These are phyloP conservation scores for Noctuana brunneofusca DNA, from an alignment of 2,888 invertebrate species.

Conservation along the genomic window DNA sequence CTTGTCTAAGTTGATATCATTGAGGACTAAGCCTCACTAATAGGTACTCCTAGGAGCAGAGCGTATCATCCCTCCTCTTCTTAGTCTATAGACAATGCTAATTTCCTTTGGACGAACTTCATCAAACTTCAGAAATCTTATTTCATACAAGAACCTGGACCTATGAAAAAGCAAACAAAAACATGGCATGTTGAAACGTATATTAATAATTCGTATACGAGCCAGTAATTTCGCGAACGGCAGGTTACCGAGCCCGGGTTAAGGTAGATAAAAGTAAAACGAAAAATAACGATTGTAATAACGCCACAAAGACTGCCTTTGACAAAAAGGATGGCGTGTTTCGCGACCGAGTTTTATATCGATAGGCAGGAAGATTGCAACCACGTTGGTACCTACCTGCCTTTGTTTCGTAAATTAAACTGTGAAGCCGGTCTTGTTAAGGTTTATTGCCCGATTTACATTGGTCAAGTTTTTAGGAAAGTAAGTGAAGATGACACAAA, in stretches of 20 bases:
- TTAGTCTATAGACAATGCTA: too few species aligned
- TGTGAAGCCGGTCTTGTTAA: not conserved
- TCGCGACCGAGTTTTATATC: conserved; percentile 10
- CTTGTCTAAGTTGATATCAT: too few species aligned
- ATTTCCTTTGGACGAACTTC: too few species aligned
- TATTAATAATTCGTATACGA: not conserved
- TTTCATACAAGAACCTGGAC: too few species aligned
- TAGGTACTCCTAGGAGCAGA: too few species aligned
- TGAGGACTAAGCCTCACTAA: too few species aligned
- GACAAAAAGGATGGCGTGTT: conserved; percentile 13
- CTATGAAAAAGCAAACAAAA: not conserved
- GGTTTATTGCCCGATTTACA: not conserved
- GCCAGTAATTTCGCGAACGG: conserved; percentile 7
- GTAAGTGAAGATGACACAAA: not conserved
- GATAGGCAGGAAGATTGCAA: conserved; percentile 22
- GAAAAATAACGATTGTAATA: conserved; percentile 28
- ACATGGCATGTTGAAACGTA: not conserved
- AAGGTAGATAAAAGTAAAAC: conserved; percentile 28
- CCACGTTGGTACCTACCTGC: not conserved
- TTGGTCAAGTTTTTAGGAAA: not conserved
- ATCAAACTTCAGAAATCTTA: too few species aligned
- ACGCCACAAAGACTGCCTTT: conserved; percentile 22
- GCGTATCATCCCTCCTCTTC: too few species aligned
- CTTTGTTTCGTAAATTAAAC: conserved; percentile 16
- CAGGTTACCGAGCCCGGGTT: conserved; percentile 3